A percentile compares a stretch with the other conserved stretches of the same genome.
These are phyloP conservation scores for Scarus forsteni DNA, from an alignment of 2,797 vertebrate species.

Conservation along the genomic window DNA sequence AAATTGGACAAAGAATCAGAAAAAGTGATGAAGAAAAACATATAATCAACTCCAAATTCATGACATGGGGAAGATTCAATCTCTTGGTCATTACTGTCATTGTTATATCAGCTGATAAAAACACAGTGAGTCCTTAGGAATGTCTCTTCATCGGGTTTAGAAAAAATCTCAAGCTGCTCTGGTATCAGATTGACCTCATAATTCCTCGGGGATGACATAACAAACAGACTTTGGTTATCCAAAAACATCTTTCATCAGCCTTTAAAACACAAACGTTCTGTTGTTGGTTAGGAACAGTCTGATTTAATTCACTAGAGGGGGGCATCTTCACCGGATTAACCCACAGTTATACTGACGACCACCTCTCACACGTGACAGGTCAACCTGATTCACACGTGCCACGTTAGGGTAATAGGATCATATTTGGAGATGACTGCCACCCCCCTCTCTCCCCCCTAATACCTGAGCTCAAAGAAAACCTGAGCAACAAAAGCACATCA, in stretches of 20 bases:
- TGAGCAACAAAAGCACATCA: background rate
- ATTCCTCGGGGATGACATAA: too few relatives aligned
- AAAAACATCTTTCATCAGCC: background rate
- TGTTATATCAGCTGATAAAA: too few relatives aligned
- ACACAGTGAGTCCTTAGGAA: too few relatives aligned
- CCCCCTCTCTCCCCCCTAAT: background rate
- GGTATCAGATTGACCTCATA: too few relatives aligned
- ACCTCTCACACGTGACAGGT: constrained; percentile 10
- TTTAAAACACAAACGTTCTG: background rate
- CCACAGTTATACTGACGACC: background rate
- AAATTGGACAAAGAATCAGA: too few relatives aligned
- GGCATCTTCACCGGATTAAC: background rate
- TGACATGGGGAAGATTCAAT: too few relatives aligned
- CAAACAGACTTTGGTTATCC: background rate
- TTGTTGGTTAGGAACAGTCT: background rate
- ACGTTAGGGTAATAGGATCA: constrained; percentile 11
- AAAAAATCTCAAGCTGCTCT: too few relatives aligned
- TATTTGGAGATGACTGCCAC: constrained; percentile 7
- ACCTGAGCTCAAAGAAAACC: too few relatives aligned
- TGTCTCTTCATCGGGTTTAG: too few relatives aligned
- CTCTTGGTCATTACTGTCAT: too few relatives aligned
- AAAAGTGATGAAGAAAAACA: too few relatives aligned
- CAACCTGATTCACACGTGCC: constrained; percentile 10
- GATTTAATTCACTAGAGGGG: background rate
- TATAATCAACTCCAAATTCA: too few relatives aligned